Evolutionary conservation across 2,113 vertebrate species (phyloP), one percentile per base, ranked within the genome.

Genomic region (Baryphthengus martii): DNA sequence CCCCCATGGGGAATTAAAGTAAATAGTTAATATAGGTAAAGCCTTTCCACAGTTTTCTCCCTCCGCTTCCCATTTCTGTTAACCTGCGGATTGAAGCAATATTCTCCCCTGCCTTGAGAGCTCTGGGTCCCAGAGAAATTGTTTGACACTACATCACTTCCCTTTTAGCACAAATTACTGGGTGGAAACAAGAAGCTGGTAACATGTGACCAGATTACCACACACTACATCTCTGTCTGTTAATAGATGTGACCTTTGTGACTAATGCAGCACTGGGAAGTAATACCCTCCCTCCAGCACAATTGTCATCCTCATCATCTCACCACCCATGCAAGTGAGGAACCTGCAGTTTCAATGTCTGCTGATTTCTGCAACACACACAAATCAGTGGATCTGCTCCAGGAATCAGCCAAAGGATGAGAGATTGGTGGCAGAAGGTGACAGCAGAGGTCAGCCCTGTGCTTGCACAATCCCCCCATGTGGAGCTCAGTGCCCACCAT

Each of bases 221-320:
- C 62, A 58, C 45, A 40, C 28, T 67, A n/a, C 44, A 76, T 55
- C 59, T 86, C 75, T 86, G 75, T 76, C 85, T 88, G 42, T 74
- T 86, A 88, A 67, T 45, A 92, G 92, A 45, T 53, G 42, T 88
- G 93, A 92, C 85, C 90, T 91, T 90, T 85, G 88, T 81, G 90
- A 92, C 79, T 94, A 71, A 88, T 20, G 31, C 35, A 81, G 74
- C 1, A 1, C 67, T 76, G 37, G 61, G 62, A 89, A n/a, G 52
- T 88, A 85, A 93, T 74, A 67, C 71, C 56, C 26, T 71, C 37
- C 71, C 62, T 89, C 58, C 31, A 39, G 45, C 23, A 62, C 33
- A 85, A 55, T 82, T 73, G 33, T 79, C 58, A 66, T 70, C 50
- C 39, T 93, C 42, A 53, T 87, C 40, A 44, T 61, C 76, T 73